Evolutionary conservation across 2,888 invertebrate genomes (phyloP).

Genomic region (Aleiodes testaceus): DNA sequence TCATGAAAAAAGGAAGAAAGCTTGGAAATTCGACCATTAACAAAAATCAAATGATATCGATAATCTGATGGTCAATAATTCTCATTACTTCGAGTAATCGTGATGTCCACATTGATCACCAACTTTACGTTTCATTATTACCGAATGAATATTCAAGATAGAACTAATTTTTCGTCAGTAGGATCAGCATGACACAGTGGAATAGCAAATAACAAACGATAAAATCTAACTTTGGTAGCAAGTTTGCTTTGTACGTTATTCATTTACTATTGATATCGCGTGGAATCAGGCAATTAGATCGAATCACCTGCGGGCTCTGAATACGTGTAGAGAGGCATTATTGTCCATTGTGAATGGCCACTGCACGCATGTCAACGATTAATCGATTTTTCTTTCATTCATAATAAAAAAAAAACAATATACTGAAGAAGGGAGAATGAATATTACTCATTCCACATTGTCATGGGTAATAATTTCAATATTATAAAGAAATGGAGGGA

Average conservation of each 20-base stretch:
- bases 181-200: slow-evolving; percentile 42
- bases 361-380: slow-evolving; percentile 2
- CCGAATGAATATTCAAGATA: neutral
- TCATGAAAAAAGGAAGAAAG: no score
- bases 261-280: slow-evolving; percentile 49
- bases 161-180: slow-evolving; percentile 25
- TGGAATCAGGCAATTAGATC: slow-evolving; percentile 46
- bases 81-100: no score
- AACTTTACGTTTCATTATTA: no score
- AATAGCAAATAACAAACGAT: slow-evolving; percentile 42
- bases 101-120: no score
- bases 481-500: no score
- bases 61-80: neutral
- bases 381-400: slow-evolving; percentile 7
- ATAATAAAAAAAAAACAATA: neutral
- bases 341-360: slow-evolving; percentile 7
- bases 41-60: no score
- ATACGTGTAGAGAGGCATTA: slow-evolving; percentile 32
- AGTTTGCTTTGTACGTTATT: slow-evolving; percentile 21
- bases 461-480: no score
- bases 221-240: slow-evolving; percentile 40
- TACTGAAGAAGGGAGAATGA: no score
- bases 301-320: slow-evolving; percentile 10
- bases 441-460: no score
- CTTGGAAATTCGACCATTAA: no score